These are phyloP conservation scores for Meteorus cinctellus DNA, from an alignment of 2,888 invertebrate genomes.

Conservation along the genomic window DNA sequence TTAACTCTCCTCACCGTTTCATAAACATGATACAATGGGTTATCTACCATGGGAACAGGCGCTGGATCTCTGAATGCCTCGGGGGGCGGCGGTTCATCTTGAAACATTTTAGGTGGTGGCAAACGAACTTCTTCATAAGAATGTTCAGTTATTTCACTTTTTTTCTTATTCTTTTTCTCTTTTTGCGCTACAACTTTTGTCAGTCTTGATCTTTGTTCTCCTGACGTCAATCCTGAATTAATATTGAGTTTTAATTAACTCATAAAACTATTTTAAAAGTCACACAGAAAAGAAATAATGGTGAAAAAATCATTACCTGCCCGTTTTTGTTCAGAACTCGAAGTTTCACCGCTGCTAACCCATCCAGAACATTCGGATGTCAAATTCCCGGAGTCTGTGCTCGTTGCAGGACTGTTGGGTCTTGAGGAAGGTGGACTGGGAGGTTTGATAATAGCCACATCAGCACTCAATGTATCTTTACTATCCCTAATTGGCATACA, in stretches of 20 bases:
- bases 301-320: slow-evolving; percentile 33
- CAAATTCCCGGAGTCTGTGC: slow-evolving; percentile 78
- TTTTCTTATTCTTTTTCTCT: slow-evolving; percentile 47
- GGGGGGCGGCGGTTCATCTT: slow-evolving; percentile 86
- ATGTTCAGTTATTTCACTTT: slow-evolving; percentile 73
- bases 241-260: slow-evolving; percentile 1
- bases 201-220: slow-evolving; percentile 79
- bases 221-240: slow-evolving; percentile 65
- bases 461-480: slow-evolving; percentile 67
- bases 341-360: slow-evolving; percentile 83
- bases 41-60: slow-evolving; percentile 77
- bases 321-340: slow-evolving; percentile 67
- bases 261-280: background rate
- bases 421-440: slow-evolving; percentile 66
- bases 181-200: slow-evolving; percentile 55
- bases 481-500: slow-evolving; percentile 70
- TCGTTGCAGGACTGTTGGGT: slow-evolving; percentile 72
- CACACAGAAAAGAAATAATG: background rate
- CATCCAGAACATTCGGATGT: slow-evolving; percentile 90
- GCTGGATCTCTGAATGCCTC: slow-evolving; percentile 80
- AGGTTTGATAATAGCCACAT: slow-evolving; percentile 61
- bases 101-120: slow-evolving; percentile 89
- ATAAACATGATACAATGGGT: slow-evolving; percentile 87
- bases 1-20: slow-evolving; percentile 77
- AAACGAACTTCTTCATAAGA: slow-evolving; percentile 82